phyloP scores from a whole-genome alignment of 2,113 vertebrate species.

The Eudyptes chrysolophus region DNA sequence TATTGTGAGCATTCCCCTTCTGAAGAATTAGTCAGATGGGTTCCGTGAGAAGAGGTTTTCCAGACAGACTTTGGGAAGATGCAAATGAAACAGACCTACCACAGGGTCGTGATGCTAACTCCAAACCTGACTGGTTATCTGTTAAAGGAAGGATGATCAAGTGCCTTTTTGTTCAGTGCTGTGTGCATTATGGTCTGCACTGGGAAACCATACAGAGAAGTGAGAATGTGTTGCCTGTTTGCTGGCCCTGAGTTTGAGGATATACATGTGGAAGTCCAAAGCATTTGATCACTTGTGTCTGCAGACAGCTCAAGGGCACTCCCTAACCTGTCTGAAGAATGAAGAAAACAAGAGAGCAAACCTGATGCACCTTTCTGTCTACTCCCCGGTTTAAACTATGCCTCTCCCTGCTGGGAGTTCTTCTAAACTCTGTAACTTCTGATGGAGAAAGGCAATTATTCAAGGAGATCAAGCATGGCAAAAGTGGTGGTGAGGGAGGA shows the following conservation, averaged over 20 bases:
- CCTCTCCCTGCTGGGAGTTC: not conserved
- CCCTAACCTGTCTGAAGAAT: not conserved
- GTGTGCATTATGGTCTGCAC: not conserved
- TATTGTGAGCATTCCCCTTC: not conserved
- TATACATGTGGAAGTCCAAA: not conserved
- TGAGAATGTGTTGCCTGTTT: not conserved
- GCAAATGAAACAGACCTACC: not conserved
- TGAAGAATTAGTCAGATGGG: not conserved
- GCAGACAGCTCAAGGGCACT: not conserved
- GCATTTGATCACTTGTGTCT: not conserved
- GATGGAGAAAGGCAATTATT: not conserved
- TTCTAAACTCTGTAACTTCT: not conserved
- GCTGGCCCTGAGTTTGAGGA: not conserved
- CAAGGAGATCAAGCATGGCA: not conserved
- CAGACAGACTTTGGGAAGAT: not conserved
- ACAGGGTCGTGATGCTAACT: not conserved
- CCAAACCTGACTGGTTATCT: not conserved
- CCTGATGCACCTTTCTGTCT: not conserved
- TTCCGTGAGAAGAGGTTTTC: not conserved
- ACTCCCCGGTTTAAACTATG: not conserved
- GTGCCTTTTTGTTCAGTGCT: not conserved
- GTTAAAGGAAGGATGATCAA: rapidly evolving
- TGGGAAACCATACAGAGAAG: not conserved
- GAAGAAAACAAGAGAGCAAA: not conserved
- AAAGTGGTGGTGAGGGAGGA: not conserved